Evolutionary conservation across 2,797 vertebrate species (phyloP), one percentile per base, ranked within the genome.

Genomic region (Diplodus puntazzo): DNA sequence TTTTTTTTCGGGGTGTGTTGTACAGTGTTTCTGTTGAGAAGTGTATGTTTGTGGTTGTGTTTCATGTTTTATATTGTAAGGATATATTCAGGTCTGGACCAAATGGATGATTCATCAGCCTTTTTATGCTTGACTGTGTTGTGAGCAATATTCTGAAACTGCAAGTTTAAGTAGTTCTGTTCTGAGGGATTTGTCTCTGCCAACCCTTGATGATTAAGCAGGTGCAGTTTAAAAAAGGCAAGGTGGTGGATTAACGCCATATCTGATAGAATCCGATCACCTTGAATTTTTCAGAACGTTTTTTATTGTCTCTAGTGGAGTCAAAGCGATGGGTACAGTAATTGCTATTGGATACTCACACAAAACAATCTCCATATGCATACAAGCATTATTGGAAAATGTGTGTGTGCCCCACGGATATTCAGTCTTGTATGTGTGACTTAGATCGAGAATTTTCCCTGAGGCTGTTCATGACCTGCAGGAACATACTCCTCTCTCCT

Each of bases 231-330:
- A 45, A 18, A 52, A 74, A 59, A 59, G 25, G 9, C 20, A 20
- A 3, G 5, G 27, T 21, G 39, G 27, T 73, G 68, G 64, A 62
- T 65, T 43, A 76, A 55, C 62, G 57, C 21, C 59, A 52, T 75
- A 34, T 72, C 65, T 80, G 60, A 80, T 77, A 54, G 42, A 11
- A 12, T 77, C 46, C 62, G 58, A 30, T 73, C 73, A 57, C 42
- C 52, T 39, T 72, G 60, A 79, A 77, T 79, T 20, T 73, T 77
- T 86, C 67, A 77, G 75, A 71, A 39, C 1, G 34, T 39, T 39
- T 39, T 39, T 39, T 11, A 39, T 39, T 11, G 39, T 39, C 9
- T 39, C 39, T 39, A 39, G 2, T 39, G 39, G 46, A 65, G 39
- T 57, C 23, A 55, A 43, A 77, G 61, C n/a, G 1, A 43, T 21